These are phyloP conservation scores for Hylia prasina DNA, from an alignment of 2,113 vertebrate species.

Conservation along the genomic window DNA sequence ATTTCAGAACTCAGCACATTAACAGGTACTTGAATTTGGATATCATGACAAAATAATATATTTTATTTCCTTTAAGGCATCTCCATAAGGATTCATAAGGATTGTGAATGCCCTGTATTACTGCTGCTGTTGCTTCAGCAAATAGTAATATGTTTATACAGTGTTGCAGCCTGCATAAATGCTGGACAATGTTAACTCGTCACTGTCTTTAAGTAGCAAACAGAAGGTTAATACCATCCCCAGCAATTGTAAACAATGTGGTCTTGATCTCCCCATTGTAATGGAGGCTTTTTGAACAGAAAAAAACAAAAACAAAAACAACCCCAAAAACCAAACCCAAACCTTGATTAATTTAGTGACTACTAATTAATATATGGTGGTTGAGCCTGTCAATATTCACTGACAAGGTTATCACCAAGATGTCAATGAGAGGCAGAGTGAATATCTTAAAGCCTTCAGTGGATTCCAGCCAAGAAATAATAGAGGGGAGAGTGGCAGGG, in stretches of 20 bases:
- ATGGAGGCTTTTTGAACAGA: not conserved
- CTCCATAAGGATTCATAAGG: not conserved
- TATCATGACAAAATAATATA: not conserved
- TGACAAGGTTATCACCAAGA: slow-evolving; percentile 23
- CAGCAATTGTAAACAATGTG: not conserved
- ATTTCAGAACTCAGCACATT: not conserved
- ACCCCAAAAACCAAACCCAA: too few relatives aligned
- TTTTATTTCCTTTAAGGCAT: not conserved
- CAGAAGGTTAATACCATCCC: not conserved
- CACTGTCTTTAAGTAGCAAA: not conserved
- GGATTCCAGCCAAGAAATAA: not conserved
- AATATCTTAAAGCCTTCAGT: not conserved
- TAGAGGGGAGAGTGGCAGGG: not conserved
- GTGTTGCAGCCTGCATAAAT: not conserved
- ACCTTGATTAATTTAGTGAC: not conserved
- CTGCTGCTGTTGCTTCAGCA: not conserved
- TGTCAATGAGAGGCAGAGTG: not conserved
- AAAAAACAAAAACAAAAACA: not conserved
- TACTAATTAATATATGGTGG: not conserved
- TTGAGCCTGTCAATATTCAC: not conserved
- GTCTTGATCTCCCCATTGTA: not conserved
- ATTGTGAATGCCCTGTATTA: not conserved
- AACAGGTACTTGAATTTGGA: not conserved
- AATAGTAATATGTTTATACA: not conserved
- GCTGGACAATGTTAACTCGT: not conserved